A percentile compares a stretch with the other conserved stretches of the same genome.
Conservation (phyloP, 2,113 vertebrate genomes). For the Aviceda subcristata region DNA sequence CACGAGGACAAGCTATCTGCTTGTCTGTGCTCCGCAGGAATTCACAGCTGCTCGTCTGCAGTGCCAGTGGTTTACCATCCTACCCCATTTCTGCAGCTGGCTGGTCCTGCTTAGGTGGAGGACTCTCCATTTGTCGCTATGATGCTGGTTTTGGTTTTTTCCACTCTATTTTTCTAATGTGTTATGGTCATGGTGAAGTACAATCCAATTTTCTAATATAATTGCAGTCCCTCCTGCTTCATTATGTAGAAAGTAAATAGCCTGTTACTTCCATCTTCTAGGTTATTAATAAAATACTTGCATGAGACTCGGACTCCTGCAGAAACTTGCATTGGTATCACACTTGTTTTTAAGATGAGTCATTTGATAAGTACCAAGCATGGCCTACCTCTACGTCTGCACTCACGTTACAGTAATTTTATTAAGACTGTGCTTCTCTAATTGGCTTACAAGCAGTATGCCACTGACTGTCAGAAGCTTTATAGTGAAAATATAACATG, state of each 20-base stretch:
- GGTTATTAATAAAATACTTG: neutral
- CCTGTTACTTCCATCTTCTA: neutral
- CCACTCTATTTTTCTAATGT: neutral
- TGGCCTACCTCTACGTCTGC: neutral
- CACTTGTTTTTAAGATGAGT: neutral
- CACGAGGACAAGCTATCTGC: fast-evolving
- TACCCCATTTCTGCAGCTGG: neutral
- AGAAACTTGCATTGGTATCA: neutral
- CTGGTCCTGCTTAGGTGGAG: neutral
- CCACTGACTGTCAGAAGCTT: neutral
- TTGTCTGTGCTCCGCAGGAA: neutral
- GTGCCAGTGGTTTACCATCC: neutral
- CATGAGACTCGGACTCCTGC: neutral
- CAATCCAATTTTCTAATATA: neutral
- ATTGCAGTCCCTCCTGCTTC: neutral
- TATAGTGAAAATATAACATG: neutral
- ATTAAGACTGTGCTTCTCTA: neutral
- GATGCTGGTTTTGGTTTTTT: neutral
- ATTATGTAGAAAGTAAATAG: neutral
- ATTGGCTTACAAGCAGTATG: neutral
- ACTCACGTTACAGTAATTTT: neutral
- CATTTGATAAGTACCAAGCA: neutral
- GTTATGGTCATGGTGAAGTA: neutral
- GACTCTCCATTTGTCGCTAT: neutral
- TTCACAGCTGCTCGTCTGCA: neutral